A percentile compares a stretch with the other conserved stretches of the same genome.
phyloP scores from a whole-genome alignment of 2,113 vertebrate species.

The Phoenicopterus ruber region DNA sequence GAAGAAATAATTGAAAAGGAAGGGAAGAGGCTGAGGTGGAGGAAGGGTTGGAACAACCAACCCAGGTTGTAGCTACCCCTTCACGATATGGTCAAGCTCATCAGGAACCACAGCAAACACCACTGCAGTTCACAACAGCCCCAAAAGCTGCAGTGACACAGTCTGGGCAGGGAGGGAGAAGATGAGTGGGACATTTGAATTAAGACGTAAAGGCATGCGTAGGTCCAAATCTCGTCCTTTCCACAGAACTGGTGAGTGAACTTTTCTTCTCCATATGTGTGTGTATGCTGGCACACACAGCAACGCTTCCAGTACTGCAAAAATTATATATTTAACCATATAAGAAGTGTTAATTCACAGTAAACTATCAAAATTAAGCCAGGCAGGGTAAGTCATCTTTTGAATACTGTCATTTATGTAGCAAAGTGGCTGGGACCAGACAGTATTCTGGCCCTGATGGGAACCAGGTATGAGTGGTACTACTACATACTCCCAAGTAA shows the following conservation, averaged over 20 bases:
- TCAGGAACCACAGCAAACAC: neutral
- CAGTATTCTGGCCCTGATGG: neutral
- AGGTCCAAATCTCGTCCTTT: neutral
- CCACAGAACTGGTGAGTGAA: neutral
- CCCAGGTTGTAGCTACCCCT: neutral
- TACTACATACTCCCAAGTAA: neutral
- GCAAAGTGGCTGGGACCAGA: neutral
- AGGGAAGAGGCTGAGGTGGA: neutral
- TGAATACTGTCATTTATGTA: neutral
- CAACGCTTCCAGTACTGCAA: neutral
- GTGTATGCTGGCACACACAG: neutral
- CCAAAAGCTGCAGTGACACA: neutral
- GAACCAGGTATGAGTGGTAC: neutral
- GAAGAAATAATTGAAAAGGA: neutral
- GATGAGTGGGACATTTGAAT: neutral
- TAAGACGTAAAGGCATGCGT: neutral
- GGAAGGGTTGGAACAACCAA: neutral
- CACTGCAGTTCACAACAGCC: neutral
- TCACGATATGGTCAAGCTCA: neutral
- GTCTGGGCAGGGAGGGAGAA: neutral
- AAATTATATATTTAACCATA: neutral
- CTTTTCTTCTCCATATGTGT: neutral
- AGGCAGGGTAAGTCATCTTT: neutral
- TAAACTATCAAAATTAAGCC: neutral
- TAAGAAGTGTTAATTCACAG: neutral